A percentile compares a stretch with the other conserved stretches of the same genome.
Evolutionary conservation across 92 coral and sea anemone genomes (phyloP).

Genomic region (Diadumene lineata): DNA sequence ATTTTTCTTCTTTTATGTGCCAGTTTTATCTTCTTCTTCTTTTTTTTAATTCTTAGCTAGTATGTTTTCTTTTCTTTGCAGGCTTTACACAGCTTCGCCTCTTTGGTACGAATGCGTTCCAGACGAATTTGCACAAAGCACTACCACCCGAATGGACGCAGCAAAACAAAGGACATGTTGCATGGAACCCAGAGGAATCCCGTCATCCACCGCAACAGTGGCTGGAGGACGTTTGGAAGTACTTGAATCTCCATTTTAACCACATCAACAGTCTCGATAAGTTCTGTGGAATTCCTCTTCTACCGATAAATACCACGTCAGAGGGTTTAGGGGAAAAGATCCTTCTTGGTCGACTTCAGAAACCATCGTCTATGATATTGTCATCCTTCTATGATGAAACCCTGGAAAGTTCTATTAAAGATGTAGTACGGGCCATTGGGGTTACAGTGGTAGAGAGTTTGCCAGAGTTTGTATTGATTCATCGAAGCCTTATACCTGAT

Average conservation of each 20-base stretch:
- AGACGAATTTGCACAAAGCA: slow-evolving; percentile 42
- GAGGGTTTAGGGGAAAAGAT: slow-evolving; percentile 6
- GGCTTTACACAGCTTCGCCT: slow-evolving; percentile 63
- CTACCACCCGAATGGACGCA: slow-evolving; percentile 56
- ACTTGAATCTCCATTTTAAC: slow-evolving; percentile 52
- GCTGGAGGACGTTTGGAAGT: slow-evolving; percentile 76
- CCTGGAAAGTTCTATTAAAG: slow-evolving; percentile 25
- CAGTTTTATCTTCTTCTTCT: not conserved
- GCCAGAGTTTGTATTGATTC: slow-evolving; percentile 36
- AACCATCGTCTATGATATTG: slow-evolving; percentile 44
- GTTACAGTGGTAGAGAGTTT: slow-evolving; percentile 44
- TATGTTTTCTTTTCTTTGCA: not conserved
- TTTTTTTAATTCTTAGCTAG: no score
- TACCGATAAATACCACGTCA: slow-evolving; percentile 45
- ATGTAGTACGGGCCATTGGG: slow-evolving; percentile 21
- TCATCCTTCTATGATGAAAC: slow-evolving; percentile 32
- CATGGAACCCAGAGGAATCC: slow-evolving; percentile 55
- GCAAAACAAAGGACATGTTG: slow-evolving; percentile 27
- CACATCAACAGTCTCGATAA: slow-evolving; percentile 15
- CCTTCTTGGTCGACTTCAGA: slow-evolving; percentile 52
- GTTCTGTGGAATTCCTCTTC: slow-evolving; percentile 60
- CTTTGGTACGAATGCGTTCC: slow-evolving; percentile 46
- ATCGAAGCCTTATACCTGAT: slow-evolving; percentile 39
- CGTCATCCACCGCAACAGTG: slow-evolving; percentile 69
- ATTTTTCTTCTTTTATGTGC: not conserved